Evolutionary conservation across 2,797 vertebrate genomes (phyloP), one percentile per base, ranked within the genome.

Genomic region (Pipistrellus pygmaeus): DNA sequence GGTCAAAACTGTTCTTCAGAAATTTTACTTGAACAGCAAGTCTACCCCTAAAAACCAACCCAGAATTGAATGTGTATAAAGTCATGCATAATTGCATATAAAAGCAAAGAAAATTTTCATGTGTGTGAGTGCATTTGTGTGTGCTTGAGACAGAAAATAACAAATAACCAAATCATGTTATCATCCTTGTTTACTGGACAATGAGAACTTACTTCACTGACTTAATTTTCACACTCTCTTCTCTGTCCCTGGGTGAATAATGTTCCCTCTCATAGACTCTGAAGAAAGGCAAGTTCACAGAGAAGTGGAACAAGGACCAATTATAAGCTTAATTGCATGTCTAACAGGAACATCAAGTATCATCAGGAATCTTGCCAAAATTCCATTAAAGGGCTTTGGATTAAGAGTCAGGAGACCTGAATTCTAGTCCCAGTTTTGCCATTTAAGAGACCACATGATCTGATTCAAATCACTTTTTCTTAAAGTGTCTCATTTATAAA

Each of bases 291-390:
- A 46, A 95, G 86, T 92, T 95, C 75, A 88, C 76, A 90, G 88
- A 97, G 91, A 98, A 96, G 92, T 95, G 91, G 93, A 97, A 97
- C 92, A 97, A 83, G 89, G 82, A 68, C 86, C 86, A 97, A 97
- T 97, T 98, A 97, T 57, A 93, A 95, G 95, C 92, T 96, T 96
- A 97, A 96, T 97, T 97, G 88, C 93, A 76, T 95, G 88, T 93
- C 90, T 97, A 96, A 94, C 89, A 88, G 77, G 57, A 96, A 95
- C 92, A 95, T 93, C 83, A 92, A 80, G 94, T 76, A 87, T 83
- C 92, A 85, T 95, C 96, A 91, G 90, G 88, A 95, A 89, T 78
- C 86, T 91, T 96, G 95, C 85, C 91, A 96, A 91, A 83, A 81
- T 88, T 82, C 81, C 75, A 88, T n/a, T 85, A 75, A 93, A 93